Percentiles rank a stretch among this genome's conserved stretches.
phyloP scores from a whole-genome alignment of 2,888 invertebrate genomes.

The Caenorhabditis doughertyi region DNA sequence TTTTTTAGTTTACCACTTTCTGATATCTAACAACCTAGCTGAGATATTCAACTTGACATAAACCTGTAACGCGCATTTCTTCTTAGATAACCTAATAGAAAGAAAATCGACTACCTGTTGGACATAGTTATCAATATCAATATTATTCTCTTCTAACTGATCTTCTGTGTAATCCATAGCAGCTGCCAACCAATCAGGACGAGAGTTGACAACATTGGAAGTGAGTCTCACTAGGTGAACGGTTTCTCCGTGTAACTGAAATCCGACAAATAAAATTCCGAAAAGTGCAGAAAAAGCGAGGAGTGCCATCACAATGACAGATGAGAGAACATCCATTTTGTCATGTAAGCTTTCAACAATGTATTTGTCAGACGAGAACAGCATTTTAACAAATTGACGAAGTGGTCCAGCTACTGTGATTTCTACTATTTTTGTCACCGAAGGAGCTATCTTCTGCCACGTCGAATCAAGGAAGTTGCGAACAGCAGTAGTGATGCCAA shows the following conservation, averaged over 20 bases:
- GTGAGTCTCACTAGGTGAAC: conserved; percentile 77
- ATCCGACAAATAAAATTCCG: conserved; percentile 76
- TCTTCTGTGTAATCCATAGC: conserved; percentile 81
- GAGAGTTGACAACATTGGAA: conserved; percentile 76
- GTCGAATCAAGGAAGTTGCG: conserved; percentile 50
- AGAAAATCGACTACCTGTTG: conserved; percentile 73
- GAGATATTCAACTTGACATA: too few relatives aligned
- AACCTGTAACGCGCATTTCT: too few relatives aligned
- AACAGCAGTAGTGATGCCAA: conserved; percentile 72
- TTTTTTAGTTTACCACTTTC: too few relatives aligned
- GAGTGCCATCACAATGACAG: conserved; percentile 80
- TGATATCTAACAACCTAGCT: too few relatives aligned
- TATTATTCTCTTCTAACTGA: conserved; percentile 79
- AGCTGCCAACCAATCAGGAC: conserved; percentile 79
- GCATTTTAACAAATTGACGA: conserved; percentile 80
- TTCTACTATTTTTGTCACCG: conserved; percentile 74
- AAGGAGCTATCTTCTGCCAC: conserved; percentile 66
- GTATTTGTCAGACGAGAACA: conserved; percentile 74
- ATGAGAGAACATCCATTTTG: conserved; percentile 80
- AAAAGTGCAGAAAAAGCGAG: conserved; percentile 77
- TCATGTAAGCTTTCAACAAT: conserved; percentile 68
- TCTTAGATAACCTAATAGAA: background rate
- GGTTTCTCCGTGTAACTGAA: conserved; percentile 80
- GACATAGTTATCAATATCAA: conserved; percentile 81
- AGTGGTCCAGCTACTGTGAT: conserved; percentile 81